phyloP scores from a whole-genome alignment of 2,113 vertebrate genomes.

The Nibea albiflora region DNA sequence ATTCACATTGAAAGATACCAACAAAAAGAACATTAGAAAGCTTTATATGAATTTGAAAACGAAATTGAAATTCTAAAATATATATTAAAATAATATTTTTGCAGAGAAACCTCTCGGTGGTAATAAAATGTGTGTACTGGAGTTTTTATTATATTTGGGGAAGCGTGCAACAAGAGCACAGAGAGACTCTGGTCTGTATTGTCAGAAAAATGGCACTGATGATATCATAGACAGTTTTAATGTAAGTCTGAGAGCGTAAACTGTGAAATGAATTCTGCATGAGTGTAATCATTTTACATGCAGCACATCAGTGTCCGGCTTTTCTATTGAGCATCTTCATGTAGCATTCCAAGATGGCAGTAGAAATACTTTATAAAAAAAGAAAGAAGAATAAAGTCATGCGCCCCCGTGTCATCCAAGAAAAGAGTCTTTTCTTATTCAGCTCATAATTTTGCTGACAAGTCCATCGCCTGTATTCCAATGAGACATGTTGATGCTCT shows the following conservation, averaged over 20 bases:
- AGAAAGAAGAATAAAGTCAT: constrained; percentile 21
- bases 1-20: neutral
- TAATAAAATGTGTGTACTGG: neutral
- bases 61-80: too few relatives aligned
- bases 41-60: neutral
- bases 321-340: neutral
- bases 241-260: constrained; percentile 11
- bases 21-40: neutral
- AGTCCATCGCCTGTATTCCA: neutral
- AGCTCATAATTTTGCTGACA: neutral
- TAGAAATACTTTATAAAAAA: constrained; percentile 20
- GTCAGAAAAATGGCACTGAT: constrained; percentile 3
- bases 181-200: neutral
- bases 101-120: too few relatives aligned
- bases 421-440: neutral
- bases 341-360: neutral
- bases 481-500: neutral
- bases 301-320: constrained; percentile 18
- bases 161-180: neutral
- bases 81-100: too few relatives aligned
- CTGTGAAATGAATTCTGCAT: constrained; percentile 1
- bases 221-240: constrained; percentile 10
- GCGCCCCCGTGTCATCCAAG: constrained; percentile 7
- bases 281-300: constrained; percentile 30
- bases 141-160: neutral